Evolutionary conservation across 2,797 vertebrate genomes (phyloP).

Genomic region (Bradypodion pumilum): DNA sequence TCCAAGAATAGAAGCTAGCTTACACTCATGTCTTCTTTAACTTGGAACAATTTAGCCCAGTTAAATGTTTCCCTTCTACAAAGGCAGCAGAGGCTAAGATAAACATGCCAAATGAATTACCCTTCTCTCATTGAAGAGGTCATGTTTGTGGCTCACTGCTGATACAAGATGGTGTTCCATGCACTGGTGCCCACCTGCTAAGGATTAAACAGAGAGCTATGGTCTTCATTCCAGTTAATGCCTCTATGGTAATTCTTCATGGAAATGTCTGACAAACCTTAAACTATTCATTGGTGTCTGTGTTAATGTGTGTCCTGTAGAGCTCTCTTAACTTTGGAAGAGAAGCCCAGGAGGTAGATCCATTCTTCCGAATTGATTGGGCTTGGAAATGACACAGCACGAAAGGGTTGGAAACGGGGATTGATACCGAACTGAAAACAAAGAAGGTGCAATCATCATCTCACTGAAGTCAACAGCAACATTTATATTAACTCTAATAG

Average conservation of each 20-base stretch:
- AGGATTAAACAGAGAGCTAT: constrained; percentile 68
- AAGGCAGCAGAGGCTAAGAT: constrained; percentile 64
- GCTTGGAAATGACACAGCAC: constrained; percentile 30
- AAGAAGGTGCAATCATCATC: constrained; percentile 41
- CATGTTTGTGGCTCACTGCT: constrained; percentile 66
- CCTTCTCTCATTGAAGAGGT: constrained; percentile 63
- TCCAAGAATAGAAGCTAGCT: constrained; percentile 49
- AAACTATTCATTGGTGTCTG: constrained; percentile 64
- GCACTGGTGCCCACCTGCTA: constrained; percentile 69
- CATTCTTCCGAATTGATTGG: constrained; percentile 47
- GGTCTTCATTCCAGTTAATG: constrained; percentile 63
- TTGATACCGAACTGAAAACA: constrained; percentile 62
- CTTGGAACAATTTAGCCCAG: constrained; percentile 70
- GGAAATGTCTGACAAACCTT: constrained; percentile 59
- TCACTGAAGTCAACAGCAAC: not conserved
- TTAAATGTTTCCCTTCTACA: constrained; percentile 58
- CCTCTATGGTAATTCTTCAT: constrained; percentile 63
- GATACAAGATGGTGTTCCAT: constrained; percentile 65
- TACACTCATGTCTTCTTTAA: constrained; percentile 61
- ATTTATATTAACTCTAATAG: constrained; percentile 3
- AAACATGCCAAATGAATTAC: constrained; percentile 69
- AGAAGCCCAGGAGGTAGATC: constrained; percentile 42
- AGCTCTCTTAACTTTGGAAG: constrained; percentile 62
- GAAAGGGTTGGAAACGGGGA: constrained; percentile 49
- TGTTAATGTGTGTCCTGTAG: constrained; percentile 60